These are phyloP conservation scores for Cybosia mesomella DNA, from an alignment of 2,888 invertebrate species.

Conservation along the genomic window DNA sequence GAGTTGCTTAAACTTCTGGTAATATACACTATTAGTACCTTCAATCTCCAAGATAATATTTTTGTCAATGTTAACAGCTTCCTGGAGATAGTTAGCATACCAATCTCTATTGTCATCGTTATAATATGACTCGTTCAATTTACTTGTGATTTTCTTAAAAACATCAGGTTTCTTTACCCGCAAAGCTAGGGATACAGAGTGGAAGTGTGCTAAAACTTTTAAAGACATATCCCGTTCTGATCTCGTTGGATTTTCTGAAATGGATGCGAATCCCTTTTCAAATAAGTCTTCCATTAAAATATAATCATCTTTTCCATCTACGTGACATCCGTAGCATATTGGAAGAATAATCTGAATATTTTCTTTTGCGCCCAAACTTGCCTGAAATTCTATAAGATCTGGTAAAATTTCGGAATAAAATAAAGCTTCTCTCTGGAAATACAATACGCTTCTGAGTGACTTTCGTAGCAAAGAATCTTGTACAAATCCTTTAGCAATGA, in stretches of 20 bases:
- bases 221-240: slow-evolving; percentile 57
- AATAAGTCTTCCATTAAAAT: slow-evolving; percentile 66
- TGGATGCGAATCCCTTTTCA: slow-evolving; percentile 51
- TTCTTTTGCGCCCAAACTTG: slow-evolving; percentile 58
- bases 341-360: slow-evolving; percentile 59
- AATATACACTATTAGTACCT: slow-evolving; percentile 58
- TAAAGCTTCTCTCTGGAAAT: slow-evolving; percentile 60
- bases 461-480: slow-evolving; percentile 55
- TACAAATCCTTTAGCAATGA: slow-evolving; percentile 64
- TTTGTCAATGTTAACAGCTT: slow-evolving; percentile 58
- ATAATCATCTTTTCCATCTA: slow-evolving; percentile 64
- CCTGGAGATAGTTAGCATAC: slow-evolving; percentile 60
- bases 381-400: slow-evolving; percentile 56
- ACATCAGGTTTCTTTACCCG: slow-evolving; percentile 55
- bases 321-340: slow-evolving; percentile 56
- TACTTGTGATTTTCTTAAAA: slow-evolving; percentile 54
- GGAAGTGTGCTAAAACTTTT: slow-evolving; percentile 66
- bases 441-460: slow-evolving; percentile 52
- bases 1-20: slow-evolving; percentile 59
- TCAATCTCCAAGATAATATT: slow-evolving; percentile 58
- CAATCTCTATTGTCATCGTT: slow-evolving; percentile 58
- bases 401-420: slow-evolving; percentile 64
- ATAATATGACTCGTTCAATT: slow-evolving; percentile 61
- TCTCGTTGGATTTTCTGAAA: slow-evolving; percentile 51
- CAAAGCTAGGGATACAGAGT: slow-evolving; percentile 66